Percentiles rank a stretch among this genome's conserved stretches.
Conservation (phyloP, 2,113 vertebrate genomes). For the Hippoglossus stenolepis region DNA sequence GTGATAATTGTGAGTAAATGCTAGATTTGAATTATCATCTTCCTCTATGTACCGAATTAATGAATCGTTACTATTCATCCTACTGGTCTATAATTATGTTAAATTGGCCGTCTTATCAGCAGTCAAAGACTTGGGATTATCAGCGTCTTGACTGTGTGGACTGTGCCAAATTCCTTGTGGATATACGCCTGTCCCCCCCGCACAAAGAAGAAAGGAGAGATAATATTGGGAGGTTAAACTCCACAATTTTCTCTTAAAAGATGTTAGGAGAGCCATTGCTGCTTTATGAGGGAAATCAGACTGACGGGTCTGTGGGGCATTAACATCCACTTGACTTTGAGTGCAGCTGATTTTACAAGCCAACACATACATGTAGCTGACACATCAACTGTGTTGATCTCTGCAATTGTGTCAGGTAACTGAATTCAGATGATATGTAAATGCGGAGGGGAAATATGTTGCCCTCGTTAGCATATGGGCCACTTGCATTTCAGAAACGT, state of each 20-base stretch:
- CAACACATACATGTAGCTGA: conserved; percentile 82
- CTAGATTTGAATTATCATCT: conserved; percentile 81
- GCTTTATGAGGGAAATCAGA: conserved; percentile 81
- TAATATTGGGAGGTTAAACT: conserved; percentile 85
- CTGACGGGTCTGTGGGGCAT: conserved; percentile 78
- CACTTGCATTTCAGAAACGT: conserved; percentile 76
- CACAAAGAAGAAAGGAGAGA: conserved; percentile 79
- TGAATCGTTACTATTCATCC: conserved; percentile 82
- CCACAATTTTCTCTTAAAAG: conserved; percentile 83
- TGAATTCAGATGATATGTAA: conserved; percentile 86
- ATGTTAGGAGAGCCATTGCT: conserved; percentile 77
- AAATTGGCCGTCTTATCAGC: conserved; percentile 86
- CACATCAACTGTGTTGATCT: conserved; percentile 80
- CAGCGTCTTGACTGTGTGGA: conserved; percentile 78
- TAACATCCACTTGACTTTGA: conserved; percentile 86
- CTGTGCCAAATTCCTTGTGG: conserved; percentile 80
- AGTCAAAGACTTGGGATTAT: conserved; percentile 85
- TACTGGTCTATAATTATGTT: conserved; percentile 85
- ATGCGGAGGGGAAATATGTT: conserved; percentile 79
- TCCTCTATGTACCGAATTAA: conserved; percentile 78
- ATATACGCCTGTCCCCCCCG: conserved; percentile 72
- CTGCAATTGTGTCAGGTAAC: conserved; percentile 82
- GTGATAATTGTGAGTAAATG: conserved; percentile 82
- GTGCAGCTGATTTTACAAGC: conserved; percentile 77
- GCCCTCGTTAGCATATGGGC: conserved; percentile 84